Conservation (phyloP, 2,113 vertebrate genomes). For the Chaetorhynchus papuensis region DNA sequence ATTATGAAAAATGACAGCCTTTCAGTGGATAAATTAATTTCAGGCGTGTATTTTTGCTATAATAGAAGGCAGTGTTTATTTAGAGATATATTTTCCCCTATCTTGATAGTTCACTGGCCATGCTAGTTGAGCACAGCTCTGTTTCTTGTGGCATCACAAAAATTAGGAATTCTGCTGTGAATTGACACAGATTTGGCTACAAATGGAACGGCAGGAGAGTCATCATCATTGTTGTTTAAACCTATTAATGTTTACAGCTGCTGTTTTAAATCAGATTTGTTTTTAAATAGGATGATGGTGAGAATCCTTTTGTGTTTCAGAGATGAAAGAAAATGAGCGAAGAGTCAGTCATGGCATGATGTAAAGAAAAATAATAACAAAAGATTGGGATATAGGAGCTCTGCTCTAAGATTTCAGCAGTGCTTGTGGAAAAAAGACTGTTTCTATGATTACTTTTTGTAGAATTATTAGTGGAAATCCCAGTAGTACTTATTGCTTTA, state of each 20-base stretch:
- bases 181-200: slow-evolving; percentile 5
- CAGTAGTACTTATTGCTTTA: neutral
- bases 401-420: neutral
- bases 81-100: neutral
- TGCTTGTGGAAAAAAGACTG: neutral
- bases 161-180: neutral
- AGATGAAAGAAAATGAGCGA: neutral
- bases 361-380: neutral
- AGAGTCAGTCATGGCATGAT: neutral
- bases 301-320: neutral
- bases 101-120: neutral
- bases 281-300: neutral
- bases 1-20: neutral
- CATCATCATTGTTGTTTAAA: neutral
- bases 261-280: neutral
- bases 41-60: neutral
- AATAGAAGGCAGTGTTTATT: neutral
- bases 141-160: neutral
- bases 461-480: neutral
- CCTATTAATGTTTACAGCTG: neutral
- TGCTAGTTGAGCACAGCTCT: neutral
- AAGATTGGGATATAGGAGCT: neutral
- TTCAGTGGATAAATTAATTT: neutral
- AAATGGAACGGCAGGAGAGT: neutral
- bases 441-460: neutral